phyloP scores from a whole-genome alignment of 1,140 invertebrate genomes.

The Lordiphosa mommai region DNA sequence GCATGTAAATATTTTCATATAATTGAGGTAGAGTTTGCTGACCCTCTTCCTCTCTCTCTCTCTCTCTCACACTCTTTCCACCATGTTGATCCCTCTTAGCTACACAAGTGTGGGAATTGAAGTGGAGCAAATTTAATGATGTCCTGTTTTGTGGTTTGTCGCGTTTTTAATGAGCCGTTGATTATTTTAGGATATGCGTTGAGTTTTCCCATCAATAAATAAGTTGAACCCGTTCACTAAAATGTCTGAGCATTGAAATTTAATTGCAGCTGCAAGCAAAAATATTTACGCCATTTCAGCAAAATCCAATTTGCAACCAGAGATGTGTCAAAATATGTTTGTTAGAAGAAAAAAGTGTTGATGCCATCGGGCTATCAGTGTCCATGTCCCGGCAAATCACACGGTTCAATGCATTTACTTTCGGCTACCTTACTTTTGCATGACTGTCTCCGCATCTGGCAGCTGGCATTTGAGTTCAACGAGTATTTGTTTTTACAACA shows the following conservation, averaged over 20 bases:
- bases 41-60: neutral
- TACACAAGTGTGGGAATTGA: neutral
- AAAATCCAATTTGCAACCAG: conserved; percentile 32
- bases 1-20: conserved; percentile 50
- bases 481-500: conserved; percentile 26
- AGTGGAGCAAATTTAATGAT: conserved; percentile 22
- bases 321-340: conserved; percentile 32
- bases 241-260: conserved; percentile 1
- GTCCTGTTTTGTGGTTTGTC: conserved; percentile 42
- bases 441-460: neutral
- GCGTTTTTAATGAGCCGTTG: conserved; percentile 47
- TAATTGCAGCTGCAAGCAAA: conserved; percentile 16
- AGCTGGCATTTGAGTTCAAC: conserved; percentile 4
- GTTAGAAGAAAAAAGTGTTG: neutral
- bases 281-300: conserved; percentile 27
- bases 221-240: neutral
- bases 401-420: conserved; percentile 31
- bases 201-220: conserved; percentile 5
- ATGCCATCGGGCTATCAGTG: conserved; percentile 4
- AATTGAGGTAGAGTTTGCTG: conserved; percentile 33
- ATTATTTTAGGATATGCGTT: conserved; percentile 10
- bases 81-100: conserved; percentile 13
- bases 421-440: conserved; percentile 7
- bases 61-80: neutral
- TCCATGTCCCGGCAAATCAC: conserved; percentile 29